Percentiles rank a stretch among this genome's conserved stretches.
These are phyloP conservation scores for Metalampra italica DNA, from an alignment of 2,888 invertebrate species.

Conservation along the genomic window DNA sequence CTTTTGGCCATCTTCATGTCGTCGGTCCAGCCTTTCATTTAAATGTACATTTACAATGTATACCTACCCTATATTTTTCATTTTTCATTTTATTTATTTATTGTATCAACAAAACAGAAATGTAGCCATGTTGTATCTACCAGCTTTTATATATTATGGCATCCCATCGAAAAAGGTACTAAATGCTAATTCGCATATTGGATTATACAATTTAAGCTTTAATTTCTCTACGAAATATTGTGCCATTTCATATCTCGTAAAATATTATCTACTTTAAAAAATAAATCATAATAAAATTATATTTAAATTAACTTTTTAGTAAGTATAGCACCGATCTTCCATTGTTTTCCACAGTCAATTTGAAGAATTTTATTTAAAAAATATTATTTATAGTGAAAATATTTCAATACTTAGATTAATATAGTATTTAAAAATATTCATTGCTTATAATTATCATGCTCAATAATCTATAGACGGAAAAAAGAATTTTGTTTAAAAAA, in stretches of 20 bases:
- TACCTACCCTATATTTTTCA: too few species aligned
- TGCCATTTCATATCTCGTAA: constrained; percentile 38
- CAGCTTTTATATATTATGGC: not conserved
- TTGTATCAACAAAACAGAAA: too few species aligned
- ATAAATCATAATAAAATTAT: constrained; percentile 16
- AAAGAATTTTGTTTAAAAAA: constrained; percentile 31
- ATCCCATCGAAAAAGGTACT: constrained; percentile 6
- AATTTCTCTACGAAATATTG: constrained; percentile 20
- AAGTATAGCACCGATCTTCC: constrained; percentile 31
- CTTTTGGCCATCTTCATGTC: too few species aligned
- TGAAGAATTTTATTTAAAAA: constrained; percentile 16
- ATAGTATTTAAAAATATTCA: constrained; percentile 1
- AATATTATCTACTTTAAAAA: constrained; percentile 40
- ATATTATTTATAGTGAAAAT: constrained; percentile 7
- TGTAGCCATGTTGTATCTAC: not conserved
- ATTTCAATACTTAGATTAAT: constrained; percentile 2
- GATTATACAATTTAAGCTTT: constrained; percentile 16
- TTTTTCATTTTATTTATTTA: too few species aligned
- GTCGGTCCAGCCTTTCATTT: too few species aligned
- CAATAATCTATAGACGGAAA: constrained; percentile 37
- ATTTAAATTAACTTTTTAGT: constrained; percentile 8
- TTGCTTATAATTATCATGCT: constrained; percentile 46
- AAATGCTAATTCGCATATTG: not conserved
- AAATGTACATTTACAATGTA: too few species aligned
- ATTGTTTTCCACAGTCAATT: constrained; percentile 24